Base-by-base conservation (phyloP, 64 coral and sea anemone species). In the Astreopora myriophthalma region DNA sequence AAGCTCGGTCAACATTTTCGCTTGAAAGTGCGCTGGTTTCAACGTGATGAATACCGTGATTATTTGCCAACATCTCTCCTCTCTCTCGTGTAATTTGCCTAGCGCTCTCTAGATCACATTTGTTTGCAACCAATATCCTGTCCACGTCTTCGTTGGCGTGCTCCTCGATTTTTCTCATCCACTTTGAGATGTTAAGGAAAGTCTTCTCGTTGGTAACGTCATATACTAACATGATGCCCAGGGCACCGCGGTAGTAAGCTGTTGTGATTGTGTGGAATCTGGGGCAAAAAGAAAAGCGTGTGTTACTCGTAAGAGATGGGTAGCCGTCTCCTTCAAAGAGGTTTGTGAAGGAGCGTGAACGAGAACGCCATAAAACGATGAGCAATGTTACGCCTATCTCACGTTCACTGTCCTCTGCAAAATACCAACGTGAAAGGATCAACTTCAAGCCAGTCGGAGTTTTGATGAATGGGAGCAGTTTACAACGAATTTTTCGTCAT, bases 211-310 rank as follows among this genome's bases (percentile, higher is more conserved):
- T 99, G 29, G 97, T 96, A 22, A 99, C 90, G 90, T 99, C 97
- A 91, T 99, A 99, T 24, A 96, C 97, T 38, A 99, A 48, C 32
- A 99, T 90, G 57, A 99, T 99, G n/a, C 97, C 97, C 94, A 99
- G 93, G 6, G 97, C 97, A 24, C 97, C 97, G 9, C 97, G 86
- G 62, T 99, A 99, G 38, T 99, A 99, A 26, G 97, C 94, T 3
- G 97, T 96, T 29, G 97, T 99, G 40, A 99, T 99, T 0, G 97
- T 99, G 34, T 99, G 94, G 69, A 99, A 99, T 48, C 97, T 99
- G 4, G 40, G 25, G 42, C 5, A 1, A 69, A 11, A 17, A 84
- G 16, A 20, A 67, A 20, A 25, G 29, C 0, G 10, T 12, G 8
- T 0, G 1, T 29, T 34, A 30, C 48, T n/a, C 6, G 3, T 17